Base-by-base conservation (phyloP, 2,888 invertebrate species). In the Catocala fraxini region DNA sequence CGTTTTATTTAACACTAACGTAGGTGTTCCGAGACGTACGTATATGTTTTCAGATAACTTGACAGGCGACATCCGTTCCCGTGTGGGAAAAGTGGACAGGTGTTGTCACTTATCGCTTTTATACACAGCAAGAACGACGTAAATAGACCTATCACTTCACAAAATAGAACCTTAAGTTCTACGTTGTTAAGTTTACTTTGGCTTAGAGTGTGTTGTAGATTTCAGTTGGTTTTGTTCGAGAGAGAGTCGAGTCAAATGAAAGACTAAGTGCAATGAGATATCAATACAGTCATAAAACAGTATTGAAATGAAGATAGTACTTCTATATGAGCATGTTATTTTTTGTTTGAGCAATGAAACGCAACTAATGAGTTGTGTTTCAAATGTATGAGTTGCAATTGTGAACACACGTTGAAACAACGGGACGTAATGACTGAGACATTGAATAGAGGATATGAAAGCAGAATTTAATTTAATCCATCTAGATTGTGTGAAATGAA, bases 31-130 rank as follows among this genome's bases (percentile, higher is more conserved):
- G 72, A 72, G 79, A 79, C 64, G 64, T 76, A 65, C 71, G 82
- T 83, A 81, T 83, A 83, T 88, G 86, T 89, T 88, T 89, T 86
- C 86, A 89, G 90, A 91, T 89, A 88, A 77, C 84, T 79, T 79
- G 89, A 89, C 89, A 86, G 81, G 83, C 83, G 77, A 87, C 90
- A 91, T 92, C 93, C 93, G 92, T 80, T 85, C 75, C 70, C 46
- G 81, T 89, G 92, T 92, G 92, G 92, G 93, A 93, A 93, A 93
- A 91, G 86, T 73, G 74, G 88, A 89, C 93, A 93, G 93, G 93
- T 93, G 93, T 80, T 88, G 84, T 87, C 89, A 89, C 84, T 88
- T 90, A 89, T 89, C 89, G 81, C 80, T 75, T 79, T n/a, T 82
- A 74, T 76, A 79, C 77, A 74, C 76, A 71, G 71, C 75, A 76